phyloP scores from a whole-genome alignment of 2,888 invertebrate genomes.

The Drosophila prostipennis region DNA sequence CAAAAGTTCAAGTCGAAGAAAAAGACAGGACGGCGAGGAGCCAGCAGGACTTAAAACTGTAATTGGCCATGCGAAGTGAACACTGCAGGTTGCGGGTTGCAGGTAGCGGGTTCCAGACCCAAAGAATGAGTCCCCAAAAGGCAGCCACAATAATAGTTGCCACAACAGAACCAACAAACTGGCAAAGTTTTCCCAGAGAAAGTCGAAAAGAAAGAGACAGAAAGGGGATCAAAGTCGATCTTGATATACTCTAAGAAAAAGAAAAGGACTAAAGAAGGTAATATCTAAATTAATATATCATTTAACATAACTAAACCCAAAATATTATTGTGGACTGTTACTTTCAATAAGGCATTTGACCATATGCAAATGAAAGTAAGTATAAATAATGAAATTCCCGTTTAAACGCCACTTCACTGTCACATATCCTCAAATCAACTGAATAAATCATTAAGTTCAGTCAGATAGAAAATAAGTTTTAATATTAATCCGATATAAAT shows the following conservation, averaged over 20 bases:
- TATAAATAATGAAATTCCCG: no score
- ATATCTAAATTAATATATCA: background rate
- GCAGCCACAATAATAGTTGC: conserved; percentile 45
- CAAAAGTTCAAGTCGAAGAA: conserved; percentile 43
- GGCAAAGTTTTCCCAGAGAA: conserved; percentile 48
- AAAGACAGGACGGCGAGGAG: conserved; percentile 34
- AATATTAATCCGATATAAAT: background rate
- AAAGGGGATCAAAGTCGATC: background rate
- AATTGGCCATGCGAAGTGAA: conserved; percentile 74
- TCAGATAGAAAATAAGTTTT: conserved; percentile 1
- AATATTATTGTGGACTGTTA: no score
- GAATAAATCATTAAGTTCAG: background rate
- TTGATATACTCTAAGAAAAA: conserved; percentile 1
- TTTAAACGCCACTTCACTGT: background rate
- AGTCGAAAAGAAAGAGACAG: background rate
- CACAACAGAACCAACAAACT: conserved; percentile 56
- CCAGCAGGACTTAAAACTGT: conserved; percentile 55
- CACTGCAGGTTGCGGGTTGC: conserved; percentile 38
- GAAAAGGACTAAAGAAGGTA: background rate
- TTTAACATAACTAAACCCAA: no score
- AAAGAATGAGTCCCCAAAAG: conserved; percentile 27
- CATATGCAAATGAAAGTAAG: no score
- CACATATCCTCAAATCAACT: background rate
- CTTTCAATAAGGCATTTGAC: no score
- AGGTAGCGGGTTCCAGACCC: conserved; percentile 13